Evolutionary conservation across 2,888 invertebrate species (phyloP).

Genomic region (Calephelis perditalis): DNA sequence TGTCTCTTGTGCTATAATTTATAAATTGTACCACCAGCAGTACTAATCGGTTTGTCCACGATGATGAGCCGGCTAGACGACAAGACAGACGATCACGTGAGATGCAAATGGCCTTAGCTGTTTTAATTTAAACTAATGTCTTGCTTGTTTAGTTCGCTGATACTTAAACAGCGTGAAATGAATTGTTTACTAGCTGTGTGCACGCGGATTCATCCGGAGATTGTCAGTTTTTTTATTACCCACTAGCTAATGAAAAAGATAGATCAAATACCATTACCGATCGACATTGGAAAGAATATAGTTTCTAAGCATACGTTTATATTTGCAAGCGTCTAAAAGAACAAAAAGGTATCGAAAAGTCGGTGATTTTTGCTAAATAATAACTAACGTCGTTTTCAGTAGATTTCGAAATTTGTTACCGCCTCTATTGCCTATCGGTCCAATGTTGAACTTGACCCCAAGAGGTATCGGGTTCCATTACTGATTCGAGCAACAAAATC

Average conservation of each 20-base stretch:
- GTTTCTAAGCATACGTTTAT: too few relatives aligned
- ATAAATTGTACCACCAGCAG: constrained; percentile 37
- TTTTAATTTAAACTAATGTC: constrained; percentile 44
- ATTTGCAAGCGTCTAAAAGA: too few relatives aligned
- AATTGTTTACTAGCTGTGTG: constrained; percentile 10
- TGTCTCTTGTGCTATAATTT: constrained; percentile 26
- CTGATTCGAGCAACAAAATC: too few relatives aligned
- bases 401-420: too few relatives aligned
- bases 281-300: too few relatives aligned
- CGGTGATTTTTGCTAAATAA: too few relatives aligned
- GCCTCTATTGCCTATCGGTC: too few relatives aligned
- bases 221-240: background rate
- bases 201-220: background rate
- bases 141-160: constrained; percentile 23
- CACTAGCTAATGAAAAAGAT: background rate
- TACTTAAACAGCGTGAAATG: constrained; percentile 19
- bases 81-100: constrained; percentile 70
- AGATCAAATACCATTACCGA: too few relatives aligned
- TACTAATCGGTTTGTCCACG: constrained; percentile 54
- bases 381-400: too few relatives aligned
- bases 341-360: too few relatives aligned
- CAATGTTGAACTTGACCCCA: too few relatives aligned
- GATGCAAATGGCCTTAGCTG: constrained; percentile 69
- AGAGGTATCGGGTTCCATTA: too few relatives aligned
- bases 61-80: constrained; percentile 71